Percentiles rank a stretch among this genome's conserved stretches.
These are phyloP conservation scores for Drosophila gaucha DNA, from an alignment of 2,888 invertebrate species.

Conservation along the genomic window DNA sequence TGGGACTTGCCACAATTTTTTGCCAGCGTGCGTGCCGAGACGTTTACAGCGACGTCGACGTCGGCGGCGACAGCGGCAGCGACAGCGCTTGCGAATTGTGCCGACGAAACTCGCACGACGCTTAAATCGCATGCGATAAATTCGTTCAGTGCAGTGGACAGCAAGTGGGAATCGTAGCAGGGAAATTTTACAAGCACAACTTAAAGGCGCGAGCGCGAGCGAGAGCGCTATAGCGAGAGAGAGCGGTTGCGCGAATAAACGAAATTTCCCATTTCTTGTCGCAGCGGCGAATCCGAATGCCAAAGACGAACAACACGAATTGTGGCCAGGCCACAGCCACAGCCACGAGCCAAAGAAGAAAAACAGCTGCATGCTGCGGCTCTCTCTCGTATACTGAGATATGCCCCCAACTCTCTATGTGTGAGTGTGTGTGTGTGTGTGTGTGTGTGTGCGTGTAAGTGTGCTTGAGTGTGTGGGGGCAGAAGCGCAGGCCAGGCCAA, in stretches of 20 bases:
- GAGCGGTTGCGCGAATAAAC: slow-evolving; percentile 10
- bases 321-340: slow-evolving; percentile 5
- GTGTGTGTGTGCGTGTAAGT: too few relatives aligned
- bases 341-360: too few relatives aligned
- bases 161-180: slow-evolving; percentile 8
- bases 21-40: slow-evolving; percentile 17
- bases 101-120: slow-evolving; percentile 10
- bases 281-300: slow-evolving; percentile 47
- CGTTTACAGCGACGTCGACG: slow-evolving; percentile 1
- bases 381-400: neutral
- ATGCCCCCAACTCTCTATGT: neutral
- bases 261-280: slow-evolving; percentile 54
- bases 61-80: neutral
- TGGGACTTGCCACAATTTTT: slow-evolving; percentile 31
- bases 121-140: slow-evolving; percentile 67
- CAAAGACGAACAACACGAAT: slow-evolving; percentile 28
- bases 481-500: slow-evolving; percentile 23
- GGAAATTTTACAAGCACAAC: slow-evolving; percentile 67
- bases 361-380: slow-evolving; percentile 48
- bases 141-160: neutral
- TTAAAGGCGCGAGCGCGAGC: slow-evolving; percentile 19
- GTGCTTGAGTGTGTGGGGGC: neutral
- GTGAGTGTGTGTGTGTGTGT: neutral
- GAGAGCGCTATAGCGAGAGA: slow-evolving; percentile 1
- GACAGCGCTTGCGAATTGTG: slow-evolving; percentile 11